A percentile compares a stretch with the other conserved stretches of the same genome.
These are phyloP conservation scores for Addax nasomaculatus DNA, from an alignment of 2,113 vertebrate genomes.

Conservation along the genomic window DNA sequence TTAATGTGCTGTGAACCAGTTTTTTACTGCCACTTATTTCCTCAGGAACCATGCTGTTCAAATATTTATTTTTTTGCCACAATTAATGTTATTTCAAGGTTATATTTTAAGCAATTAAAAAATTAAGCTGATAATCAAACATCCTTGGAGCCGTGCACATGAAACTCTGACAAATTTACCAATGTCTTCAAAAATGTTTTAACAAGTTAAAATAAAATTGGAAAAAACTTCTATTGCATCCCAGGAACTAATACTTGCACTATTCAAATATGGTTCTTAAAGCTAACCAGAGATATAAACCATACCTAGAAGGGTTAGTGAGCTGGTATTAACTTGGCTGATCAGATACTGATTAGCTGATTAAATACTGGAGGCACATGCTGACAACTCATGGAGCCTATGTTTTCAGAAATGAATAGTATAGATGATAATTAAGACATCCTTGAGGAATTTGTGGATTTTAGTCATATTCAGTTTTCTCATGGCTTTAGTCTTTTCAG, in stretches of 20 bases:
- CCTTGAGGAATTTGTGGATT: not conserved
- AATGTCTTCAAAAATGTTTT: conserved; percentile 17
- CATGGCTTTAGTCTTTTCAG: not conserved
- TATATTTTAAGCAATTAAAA: not conserved
- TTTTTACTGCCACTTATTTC: not conserved
- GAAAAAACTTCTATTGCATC: not conserved
- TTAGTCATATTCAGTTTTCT: not conserved
- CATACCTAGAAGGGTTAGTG: not conserved
- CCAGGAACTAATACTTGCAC: not conserved
- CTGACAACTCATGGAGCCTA: not conserved
- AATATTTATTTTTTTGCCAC: not conserved
- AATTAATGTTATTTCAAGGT: not conserved
- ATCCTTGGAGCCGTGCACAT: not conserved
- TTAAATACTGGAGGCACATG: not conserved
- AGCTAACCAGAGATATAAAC: not conserved
- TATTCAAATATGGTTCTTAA: not conserved
- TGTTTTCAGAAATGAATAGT: conserved; percentile 14
- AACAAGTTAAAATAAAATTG: not conserved
- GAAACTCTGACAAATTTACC: not conserved
- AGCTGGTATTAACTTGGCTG: not conserved
- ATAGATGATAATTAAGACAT: not conserved
- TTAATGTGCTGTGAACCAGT: not conserved
- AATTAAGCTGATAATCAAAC: not conserved
- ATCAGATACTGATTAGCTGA: not conserved
- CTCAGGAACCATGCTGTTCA: not conserved